Conservation (phyloP, 2,888 invertebrate species). For the Hipparchia semele region DNA sequence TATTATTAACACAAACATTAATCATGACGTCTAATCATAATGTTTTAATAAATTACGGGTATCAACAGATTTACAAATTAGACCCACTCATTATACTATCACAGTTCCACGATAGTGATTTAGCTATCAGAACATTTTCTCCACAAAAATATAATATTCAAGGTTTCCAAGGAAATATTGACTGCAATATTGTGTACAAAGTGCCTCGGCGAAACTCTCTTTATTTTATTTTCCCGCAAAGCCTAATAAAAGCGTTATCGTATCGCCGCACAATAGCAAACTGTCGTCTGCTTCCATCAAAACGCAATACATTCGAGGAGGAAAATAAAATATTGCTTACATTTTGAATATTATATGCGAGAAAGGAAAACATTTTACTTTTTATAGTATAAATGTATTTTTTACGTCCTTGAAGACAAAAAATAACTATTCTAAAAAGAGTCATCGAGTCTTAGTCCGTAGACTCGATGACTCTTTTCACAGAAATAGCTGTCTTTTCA, state of each 20-base stretch:
- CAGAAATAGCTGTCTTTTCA: too few relatives aligned
- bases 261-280: slow-evolving; percentile 70
- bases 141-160: not conserved
- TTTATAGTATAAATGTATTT: not conserved
- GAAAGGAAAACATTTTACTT: not conserved
- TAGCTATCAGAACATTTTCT: not conserved
- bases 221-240: slow-evolving; percentile 51
- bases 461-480: too few relatives aligned
- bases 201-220: slow-evolving; percentile 32
- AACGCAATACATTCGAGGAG: slow-evolving; percentile 50
- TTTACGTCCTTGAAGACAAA: too few relatives aligned
- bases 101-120: too few relatives aligned
- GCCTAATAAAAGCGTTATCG: slow-evolving; percentile 78
- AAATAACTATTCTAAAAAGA: too few relatives aligned
- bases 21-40: too few relatives aligned
- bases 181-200: slow-evolving; percentile 38
- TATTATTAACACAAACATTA: too few relatives aligned
- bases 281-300: slow-evolving; percentile 75
- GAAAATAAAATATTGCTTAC: slow-evolving; percentile 36
- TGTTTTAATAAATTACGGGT: too few relatives aligned
- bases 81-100: too few relatives aligned
- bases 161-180: slow-evolving; percentile 31
- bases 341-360: not conserved
- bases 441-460: too few relatives aligned
- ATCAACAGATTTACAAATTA: too few relatives aligned